Percentiles rank a stretch among this genome's conserved stretches.
Conservation (phyloP, 2,113 vertebrate species). For the Laterallus jamaicensis region DNA sequence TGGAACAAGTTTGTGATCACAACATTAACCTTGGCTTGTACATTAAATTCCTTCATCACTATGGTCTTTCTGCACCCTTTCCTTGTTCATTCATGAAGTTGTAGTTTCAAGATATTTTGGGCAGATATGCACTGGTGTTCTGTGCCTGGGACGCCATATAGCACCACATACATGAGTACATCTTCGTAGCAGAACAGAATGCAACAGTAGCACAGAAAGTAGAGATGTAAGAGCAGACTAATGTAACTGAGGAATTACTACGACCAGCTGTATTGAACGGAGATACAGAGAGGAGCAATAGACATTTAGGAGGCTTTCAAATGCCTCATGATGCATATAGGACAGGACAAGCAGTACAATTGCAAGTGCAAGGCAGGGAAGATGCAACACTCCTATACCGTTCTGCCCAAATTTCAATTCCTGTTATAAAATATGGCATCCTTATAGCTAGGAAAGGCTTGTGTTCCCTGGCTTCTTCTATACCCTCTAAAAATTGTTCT, state of each 20-base stretch:
- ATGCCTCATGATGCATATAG: neutral
- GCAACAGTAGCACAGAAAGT: neutral
- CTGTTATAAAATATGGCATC: neutral
- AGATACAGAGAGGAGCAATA: neutral
- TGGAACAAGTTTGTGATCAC: neutral
- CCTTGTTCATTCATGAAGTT: neutral
- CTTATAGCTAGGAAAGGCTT: neutral
- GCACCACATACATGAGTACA: neutral
- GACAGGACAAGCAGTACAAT: neutral
- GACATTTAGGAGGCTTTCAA: neutral
- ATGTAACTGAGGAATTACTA: neutral
- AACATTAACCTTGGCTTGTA: neutral
- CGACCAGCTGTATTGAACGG: neutral
- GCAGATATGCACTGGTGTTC: neutral
- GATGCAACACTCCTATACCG: accelerated
- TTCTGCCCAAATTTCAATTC: neutral
- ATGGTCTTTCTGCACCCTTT: neutral
- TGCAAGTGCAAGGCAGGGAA: neutral
- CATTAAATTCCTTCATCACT: neutral
- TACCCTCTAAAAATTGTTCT: neutral
- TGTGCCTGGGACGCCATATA: neutral
- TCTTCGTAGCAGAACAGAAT: neutral
- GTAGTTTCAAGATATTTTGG: neutral
- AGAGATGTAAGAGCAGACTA: neutral
- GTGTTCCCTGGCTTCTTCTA: neutral